phyloP scores from a whole-genome alignment of 2,888 invertebrate genomes.

The Petrolisthes manimaculis region DNA sequence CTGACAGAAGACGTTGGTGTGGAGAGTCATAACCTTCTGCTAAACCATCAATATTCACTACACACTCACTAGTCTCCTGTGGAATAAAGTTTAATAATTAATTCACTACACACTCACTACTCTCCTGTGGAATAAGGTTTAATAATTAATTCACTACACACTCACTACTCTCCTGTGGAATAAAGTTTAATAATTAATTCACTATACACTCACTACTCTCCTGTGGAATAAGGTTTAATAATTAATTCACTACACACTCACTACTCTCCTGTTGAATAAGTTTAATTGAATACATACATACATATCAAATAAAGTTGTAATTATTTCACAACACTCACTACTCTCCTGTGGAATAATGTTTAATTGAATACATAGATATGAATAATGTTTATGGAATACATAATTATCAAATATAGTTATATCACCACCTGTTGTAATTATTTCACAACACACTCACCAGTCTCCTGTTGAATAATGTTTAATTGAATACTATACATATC shows the following conservation, averaged over 20 bases:
- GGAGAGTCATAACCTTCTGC: constrained; percentile 44
- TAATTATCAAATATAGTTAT: too few species aligned
- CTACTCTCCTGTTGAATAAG: constrained; percentile 37
- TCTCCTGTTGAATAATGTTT: too few species aligned
- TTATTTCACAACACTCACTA: too few species aligned
- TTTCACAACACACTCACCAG: too few species aligned
- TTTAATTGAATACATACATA: too few species aligned
- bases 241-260: constrained; percentile 35
- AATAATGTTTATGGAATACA: too few species aligned
- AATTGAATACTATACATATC: too few species aligned
- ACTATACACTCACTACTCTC: constrained; percentile 43
- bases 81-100: neutral
- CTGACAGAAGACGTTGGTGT: constrained; percentile 14
- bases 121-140: constrained; percentile 39
- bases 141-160: constrained; percentile 39
- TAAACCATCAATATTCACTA: constrained; percentile 28
- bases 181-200: too few species aligned
- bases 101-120: constrained; percentile 37
- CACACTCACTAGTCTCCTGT: constrained; percentile 45
- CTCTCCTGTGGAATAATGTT: too few species aligned
- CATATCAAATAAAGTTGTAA: too few species aligned
- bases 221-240: constrained; percentile 24
- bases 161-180: constrained; percentile 40
- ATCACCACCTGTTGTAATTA: too few species aligned
- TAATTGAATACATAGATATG: too few species aligned